Evolutionary conservation across 1,140 invertebrate species (phyloP).

Genomic region (Orchestia grillus): DNA sequence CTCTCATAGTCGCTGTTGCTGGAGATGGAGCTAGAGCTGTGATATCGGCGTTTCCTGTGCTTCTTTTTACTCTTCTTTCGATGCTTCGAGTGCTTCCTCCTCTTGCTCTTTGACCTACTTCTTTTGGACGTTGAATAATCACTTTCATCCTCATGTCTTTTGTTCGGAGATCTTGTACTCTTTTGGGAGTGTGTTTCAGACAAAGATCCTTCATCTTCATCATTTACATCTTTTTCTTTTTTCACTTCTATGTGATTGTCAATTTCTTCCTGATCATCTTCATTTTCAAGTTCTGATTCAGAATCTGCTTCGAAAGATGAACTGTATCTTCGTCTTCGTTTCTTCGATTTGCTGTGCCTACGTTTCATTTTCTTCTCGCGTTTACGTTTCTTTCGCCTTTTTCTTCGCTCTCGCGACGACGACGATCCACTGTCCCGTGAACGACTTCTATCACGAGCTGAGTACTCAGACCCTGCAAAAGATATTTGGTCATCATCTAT

Average conservation of each 20-base stretch:
- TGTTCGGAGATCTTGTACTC: neutral
- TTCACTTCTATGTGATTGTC: constrained; percentile 48
- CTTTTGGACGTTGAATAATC: constrained; percentile 59
- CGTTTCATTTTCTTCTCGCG: constrained; percentile 44
- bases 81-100: constrained; percentile 64
- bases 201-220: constrained; percentile 45
- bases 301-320: neutral
- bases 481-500: neutral
- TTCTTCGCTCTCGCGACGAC: constrained; percentile 45
- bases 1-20: constrained; percentile 67
- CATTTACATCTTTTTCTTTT: constrained; percentile 33
- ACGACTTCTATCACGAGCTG: neutral
- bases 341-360: constrained; percentile 20
- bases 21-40: constrained; percentile 48
- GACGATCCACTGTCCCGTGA: neutral
- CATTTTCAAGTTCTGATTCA: neutral
- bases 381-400: constrained; percentile 50
- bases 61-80: constrained; percentile 68
- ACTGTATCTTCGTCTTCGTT: constrained; percentile 11
- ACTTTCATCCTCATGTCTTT: constrained; percentile 21
- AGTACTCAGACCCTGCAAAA: neutral
- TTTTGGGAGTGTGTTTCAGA: neutral
- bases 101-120: constrained; percentile 68
- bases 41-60: constrained; percentile 66
- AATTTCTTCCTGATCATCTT: constrained; percentile 11